These are phyloP conservation scores for Pheosia tremula DNA, from an alignment of 2,888 invertebrate genomes.

Conservation along the genomic window DNA sequence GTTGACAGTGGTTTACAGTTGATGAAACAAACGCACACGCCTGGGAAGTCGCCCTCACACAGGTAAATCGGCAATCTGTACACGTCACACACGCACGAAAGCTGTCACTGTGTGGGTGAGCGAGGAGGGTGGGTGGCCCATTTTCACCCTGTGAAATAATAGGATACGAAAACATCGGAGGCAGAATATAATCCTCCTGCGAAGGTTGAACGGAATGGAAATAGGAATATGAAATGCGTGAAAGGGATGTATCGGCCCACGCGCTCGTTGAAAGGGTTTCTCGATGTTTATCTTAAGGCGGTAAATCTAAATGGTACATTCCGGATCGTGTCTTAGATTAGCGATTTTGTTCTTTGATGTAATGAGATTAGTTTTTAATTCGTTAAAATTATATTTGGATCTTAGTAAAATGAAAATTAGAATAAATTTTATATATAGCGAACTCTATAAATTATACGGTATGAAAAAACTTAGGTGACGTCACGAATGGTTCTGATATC, in stretches of 20 bases:
- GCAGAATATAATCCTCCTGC: slow-evolving; percentile 83
- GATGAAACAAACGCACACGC: slow-evolving; percentile 73
- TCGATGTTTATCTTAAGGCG: slow-evolving; percentile 72
- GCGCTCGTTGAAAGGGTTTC: slow-evolving; percentile 75
- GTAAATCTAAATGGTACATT: slow-evolving; percentile 72
- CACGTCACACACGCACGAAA: slow-evolving; percentile 52
- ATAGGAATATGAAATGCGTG: slow-evolving; percentile 82
- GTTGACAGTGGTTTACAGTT: slow-evolving; percentile 83
- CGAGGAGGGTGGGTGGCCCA: slow-evolving; percentile 77
- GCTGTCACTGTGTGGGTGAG: slow-evolving; percentile 67
- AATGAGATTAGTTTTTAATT: not conserved
- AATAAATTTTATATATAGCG: no score
- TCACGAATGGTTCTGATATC: no score
- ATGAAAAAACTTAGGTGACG: no score
- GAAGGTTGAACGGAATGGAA: slow-evolving; percentile 81
- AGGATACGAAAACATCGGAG: slow-evolving; percentile 84
- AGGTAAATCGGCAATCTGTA: slow-evolving; percentile 42
- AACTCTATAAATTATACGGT: no score
- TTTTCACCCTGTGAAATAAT: slow-evolving; percentile 84
- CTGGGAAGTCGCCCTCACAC: slow-evolving; percentile 55
- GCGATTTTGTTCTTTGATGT: slow-evolving; percentile 21
- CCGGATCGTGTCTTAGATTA: slow-evolving; percentile 43
- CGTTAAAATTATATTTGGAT: not conserved
- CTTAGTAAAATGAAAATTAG: no score
- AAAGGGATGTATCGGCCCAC: slow-evolving; percentile 74